These are phyloP conservation scores for Gandaritis pyraliata DNA, from an alignment of 2,888 invertebrate genomes.

Conservation along the genomic window DNA sequence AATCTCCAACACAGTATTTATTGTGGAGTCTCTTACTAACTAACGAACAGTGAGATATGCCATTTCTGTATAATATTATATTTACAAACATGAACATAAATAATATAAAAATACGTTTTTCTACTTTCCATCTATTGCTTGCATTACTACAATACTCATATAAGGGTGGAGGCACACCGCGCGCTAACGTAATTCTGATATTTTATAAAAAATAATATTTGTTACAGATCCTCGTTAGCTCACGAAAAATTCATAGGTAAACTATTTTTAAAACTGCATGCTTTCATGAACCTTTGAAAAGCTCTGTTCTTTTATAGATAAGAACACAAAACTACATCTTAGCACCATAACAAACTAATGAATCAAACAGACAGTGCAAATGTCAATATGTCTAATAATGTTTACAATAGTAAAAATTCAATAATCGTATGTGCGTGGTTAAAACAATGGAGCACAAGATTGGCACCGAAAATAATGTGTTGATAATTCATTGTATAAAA, in stretches of 20 bases:
- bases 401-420: conserved; percentile 16
- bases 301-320: conserved; percentile 34
- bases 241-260: neutral
- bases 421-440: conserved; percentile 12
- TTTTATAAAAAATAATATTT: conserved; percentile 16
- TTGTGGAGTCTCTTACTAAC: conserved; percentile 70
- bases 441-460: conserved; percentile 2
- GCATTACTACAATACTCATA: conserved; percentile 24
- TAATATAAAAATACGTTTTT: conserved; percentile 80
- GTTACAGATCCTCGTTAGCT: too few species aligned
- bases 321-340: conserved; percentile 65
- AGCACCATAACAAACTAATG: conserved; percentile 57
- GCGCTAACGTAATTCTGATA: conserved; percentile 16
- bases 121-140: conserved; percentile 49
- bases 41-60: conserved; percentile 82
- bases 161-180: conserved; percentile 38
- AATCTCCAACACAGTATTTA: conserved; percentile 72
- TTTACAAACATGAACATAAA: conserved; percentile 82
- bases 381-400: conserved; percentile 30
- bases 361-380: conserved; percentile 18
- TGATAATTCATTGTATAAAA: neutral
- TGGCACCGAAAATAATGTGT: conserved; percentile 6
- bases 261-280: conserved; percentile 9
- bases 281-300: conserved; percentile 2
- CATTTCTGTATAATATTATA: conserved; percentile 73